Base-by-base conservation (phyloP, 2,888 invertebrate species). In the Trachelus iudaicus region DNA sequence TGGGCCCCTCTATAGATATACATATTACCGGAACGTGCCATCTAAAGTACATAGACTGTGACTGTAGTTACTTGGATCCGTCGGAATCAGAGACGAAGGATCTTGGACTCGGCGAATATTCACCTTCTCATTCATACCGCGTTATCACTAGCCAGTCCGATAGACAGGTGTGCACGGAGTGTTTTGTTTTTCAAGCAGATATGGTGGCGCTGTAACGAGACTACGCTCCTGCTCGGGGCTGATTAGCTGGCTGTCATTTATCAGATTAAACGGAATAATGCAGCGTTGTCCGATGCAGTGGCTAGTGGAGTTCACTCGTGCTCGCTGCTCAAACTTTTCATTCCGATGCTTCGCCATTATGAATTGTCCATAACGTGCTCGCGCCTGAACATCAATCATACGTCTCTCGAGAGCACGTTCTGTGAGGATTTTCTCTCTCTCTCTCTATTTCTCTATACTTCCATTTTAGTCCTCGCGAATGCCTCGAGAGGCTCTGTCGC, bases 251-350 rank as follows among this genome's bases (percentile, higher is more conserved):
- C 73, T 79, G 79, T 80, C 78, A 81, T 80, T 76, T 85, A 82
- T 79, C 80, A 75, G 78, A 82, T 83, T 82, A 81, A 77, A 82
- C 69, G 78, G 78, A 56, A 79, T 84, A 81, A 81, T 81, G 73
- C 71, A 6, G 23, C 56, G 23, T 56, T 56, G 56, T 56, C 56
- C 56, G 56, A 56, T 56, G 23, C 56, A 56, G 40, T 0, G 15
- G 40, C 40, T 56, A 56, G 56, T 2, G 23, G 2, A 56, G 9
- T 56, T 56, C 56, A 23, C 56, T 56, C 56, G 23, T 23, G 23
- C 23, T 56, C 56, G 15, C 23, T 56, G 23, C 56, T 56, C 56
- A 23, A 23, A 9, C 56, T 56, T 56, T 56, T 56, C 56, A 56
- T 56, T 56, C 2, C 9, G 56, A 56, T 2, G 56, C 23, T 56